Evolutionary conservation across 53 echinoderm and acorn worm species (phyloP).

Genomic region (Pentamera pediparva): DNA sequence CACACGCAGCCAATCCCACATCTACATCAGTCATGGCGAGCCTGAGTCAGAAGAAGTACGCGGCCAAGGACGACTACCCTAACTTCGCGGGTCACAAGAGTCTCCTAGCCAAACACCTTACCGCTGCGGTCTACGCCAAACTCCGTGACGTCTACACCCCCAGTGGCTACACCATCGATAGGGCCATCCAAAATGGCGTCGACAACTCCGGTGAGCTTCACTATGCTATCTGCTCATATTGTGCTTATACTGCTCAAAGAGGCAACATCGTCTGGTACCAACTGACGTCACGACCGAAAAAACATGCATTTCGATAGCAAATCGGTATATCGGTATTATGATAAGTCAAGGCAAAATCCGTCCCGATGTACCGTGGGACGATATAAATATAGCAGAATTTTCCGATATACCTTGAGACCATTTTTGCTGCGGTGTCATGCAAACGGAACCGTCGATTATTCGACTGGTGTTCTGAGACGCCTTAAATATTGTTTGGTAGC

Average conservation of each 20-base stretch:
- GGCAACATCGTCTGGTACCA: no score
- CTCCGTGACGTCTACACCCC: slow-evolving; percentile 66
- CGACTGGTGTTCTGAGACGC: no score
- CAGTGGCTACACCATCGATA: slow-evolving; percentile 73
- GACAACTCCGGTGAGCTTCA: slow-evolving; percentile 60
- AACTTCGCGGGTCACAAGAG: slow-evolving; percentile 70
- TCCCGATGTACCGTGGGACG: no score
- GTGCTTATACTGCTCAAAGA: no score
- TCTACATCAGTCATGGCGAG: slow-evolving; percentile 51
- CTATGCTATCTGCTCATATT: not conserved
- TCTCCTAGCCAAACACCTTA: slow-evolving; percentile 64
- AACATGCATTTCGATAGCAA: not conserved
- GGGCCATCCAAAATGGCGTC: slow-evolving; percentile 78
- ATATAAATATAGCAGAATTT: not conserved
- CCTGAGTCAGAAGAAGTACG: slow-evolving; percentile 52
- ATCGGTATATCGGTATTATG: not conserved
- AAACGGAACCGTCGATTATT: no score
- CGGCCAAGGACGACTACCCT: slow-evolving; percentile 64
- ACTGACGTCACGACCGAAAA: no score
- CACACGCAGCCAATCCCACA: not conserved
- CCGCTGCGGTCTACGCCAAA: slow-evolving; percentile 51
- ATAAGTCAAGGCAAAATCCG: no score
- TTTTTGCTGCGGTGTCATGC: no score
- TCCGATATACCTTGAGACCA: no score
- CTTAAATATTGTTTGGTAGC: no score